Evolutionary conservation across 2,113 vertebrate genomes (phyloP), one percentile per base, ranked within the genome.

Genomic region (Corythoichthys haematopterus): DNA sequence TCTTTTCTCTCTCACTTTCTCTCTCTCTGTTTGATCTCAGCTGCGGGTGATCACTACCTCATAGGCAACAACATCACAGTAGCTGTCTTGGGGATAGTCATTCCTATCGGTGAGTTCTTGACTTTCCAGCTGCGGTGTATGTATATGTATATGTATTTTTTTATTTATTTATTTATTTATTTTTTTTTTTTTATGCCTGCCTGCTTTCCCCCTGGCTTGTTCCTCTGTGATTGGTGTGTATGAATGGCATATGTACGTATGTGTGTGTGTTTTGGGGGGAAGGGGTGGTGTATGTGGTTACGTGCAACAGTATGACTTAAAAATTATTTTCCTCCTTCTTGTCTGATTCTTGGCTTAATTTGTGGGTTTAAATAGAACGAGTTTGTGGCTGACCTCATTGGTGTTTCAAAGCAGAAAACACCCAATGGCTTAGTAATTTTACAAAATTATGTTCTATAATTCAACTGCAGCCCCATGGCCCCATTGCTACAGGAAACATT

Each of bases 51-150:
- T 75, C 93, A 88, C 38, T 88, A 92, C 86, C 91, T 93, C 75
- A 93, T 97, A 60, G 94, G 93, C 76, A 97, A 94, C 74, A 95
- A 95, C 40, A 93, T 96, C 81, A 96, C 95, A 36, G 94, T 96
- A 58, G 96, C 95, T 47, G 92, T 96, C 68, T 88, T 98, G 85
- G 95, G 96, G 58, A 94, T 97, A 74, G 89, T 96, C 63, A 94
- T 97, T 76, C 97, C 95, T 83, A 93, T 98, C 13, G 95, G 96
- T 98, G 90, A 94, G 95, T 91, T 68, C 56, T 64, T 66, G 14
- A 75, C 72, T 71, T 50, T 20, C 60, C 60, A 57, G 35, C 61
- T 47, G 74, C 63, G 64, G 72, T 79, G 69, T 70, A 28, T 28
- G 20, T 28, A 28, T 28, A 28, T 28, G 20, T 28, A 28, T 28